These are phyloP conservation scores for Hippocampus mohnikei DNA, from an alignment of 2,113 vertebrate species.

Conservation along the genomic window DNA sequence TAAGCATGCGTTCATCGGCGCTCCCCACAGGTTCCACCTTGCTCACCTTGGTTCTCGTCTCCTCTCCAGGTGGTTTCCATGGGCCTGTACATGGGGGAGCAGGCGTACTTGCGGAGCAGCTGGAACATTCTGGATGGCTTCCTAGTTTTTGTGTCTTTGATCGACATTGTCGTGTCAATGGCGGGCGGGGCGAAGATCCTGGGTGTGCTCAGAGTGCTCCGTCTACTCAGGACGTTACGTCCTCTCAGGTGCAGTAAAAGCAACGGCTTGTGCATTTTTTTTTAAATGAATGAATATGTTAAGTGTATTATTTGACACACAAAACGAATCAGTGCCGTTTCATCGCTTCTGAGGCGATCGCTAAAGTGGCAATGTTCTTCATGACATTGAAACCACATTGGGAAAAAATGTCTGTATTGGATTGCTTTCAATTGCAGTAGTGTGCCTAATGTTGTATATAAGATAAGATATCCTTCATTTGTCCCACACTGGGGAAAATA, in stretches of 20 bases:
- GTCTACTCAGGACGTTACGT: slow-evolving; percentile 89
- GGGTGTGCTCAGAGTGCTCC: slow-evolving; percentile 89
- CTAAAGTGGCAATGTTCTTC: not conserved
- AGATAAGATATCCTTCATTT: no score
- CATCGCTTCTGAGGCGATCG: not conserved
- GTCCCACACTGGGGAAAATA: no score
- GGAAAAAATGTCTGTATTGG: not conserved
- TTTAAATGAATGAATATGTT: not conserved
- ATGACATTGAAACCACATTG: slow-evolving; percentile 6
- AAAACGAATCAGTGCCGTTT: not conserved
- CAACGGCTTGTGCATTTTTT: not conserved
- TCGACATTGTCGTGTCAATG: slow-evolving; percentile 95
- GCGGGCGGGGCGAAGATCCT: slow-evolving; percentile 95
- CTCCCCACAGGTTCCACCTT: not conserved
- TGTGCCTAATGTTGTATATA: not conserved
- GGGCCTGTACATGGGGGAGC: slow-evolving; percentile 89
- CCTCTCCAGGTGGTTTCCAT: slow-evolving; percentile 86
- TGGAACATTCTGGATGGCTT: slow-evolving; percentile 98
- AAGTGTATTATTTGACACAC: not conserved
- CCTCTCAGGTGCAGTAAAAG: slow-evolving; percentile 83
- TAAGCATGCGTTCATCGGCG: no score
- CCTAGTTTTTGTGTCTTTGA: slow-evolving; percentile 94
- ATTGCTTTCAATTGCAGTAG: not conserved
- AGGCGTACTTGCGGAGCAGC: slow-evolving; percentile 93
- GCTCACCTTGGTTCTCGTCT: not conserved